Evolutionary conservation across 2,888 invertebrate species (phyloP).

Genomic region (Vanessa cardui): DNA sequence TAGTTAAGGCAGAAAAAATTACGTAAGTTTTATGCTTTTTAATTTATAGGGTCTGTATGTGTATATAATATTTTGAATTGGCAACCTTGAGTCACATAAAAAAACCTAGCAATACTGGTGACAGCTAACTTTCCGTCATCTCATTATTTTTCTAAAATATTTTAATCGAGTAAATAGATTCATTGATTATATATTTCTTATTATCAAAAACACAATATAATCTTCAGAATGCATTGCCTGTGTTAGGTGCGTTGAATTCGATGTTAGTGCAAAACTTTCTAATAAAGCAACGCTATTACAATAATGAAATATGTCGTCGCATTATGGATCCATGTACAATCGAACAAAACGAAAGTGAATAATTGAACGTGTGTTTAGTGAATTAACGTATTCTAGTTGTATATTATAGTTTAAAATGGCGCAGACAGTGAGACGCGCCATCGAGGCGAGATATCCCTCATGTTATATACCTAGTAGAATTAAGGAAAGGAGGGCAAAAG

Average conservation of each 20-base stretch:
- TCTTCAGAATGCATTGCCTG: conserved; percentile 12
- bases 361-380: conserved; percentile 66
- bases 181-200: neutral
- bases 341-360: conserved; percentile 80
- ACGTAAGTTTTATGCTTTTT: neutral
- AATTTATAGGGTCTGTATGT: neutral
- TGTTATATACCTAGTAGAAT: conserved; percentile 88
- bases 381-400: conserved; percentile 19
- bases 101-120: conserved; percentile 2
- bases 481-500: conserved; percentile 88
- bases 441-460: conserved; percentile 90
- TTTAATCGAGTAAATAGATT: conserved; percentile 9
- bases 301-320: conserved; percentile 75
- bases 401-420: conserved; percentile 82
- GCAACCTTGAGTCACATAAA: neutral
- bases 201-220: neutral
- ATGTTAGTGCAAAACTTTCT: conserved; percentile 5
- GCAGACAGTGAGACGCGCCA: conserved; percentile 86
- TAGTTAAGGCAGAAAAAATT: neutral
- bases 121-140: conserved; percentile 13
- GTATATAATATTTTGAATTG: neutral
- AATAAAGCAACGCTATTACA: conserved; percentile 40
- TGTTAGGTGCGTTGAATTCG: conserved; percentile 15
- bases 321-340: conserved; percentile 74
- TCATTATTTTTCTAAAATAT: conserved; percentile 14